phyloP scores from a whole-genome alignment of 2,797 vertebrate species.

The Danio aesculapii region DNA sequence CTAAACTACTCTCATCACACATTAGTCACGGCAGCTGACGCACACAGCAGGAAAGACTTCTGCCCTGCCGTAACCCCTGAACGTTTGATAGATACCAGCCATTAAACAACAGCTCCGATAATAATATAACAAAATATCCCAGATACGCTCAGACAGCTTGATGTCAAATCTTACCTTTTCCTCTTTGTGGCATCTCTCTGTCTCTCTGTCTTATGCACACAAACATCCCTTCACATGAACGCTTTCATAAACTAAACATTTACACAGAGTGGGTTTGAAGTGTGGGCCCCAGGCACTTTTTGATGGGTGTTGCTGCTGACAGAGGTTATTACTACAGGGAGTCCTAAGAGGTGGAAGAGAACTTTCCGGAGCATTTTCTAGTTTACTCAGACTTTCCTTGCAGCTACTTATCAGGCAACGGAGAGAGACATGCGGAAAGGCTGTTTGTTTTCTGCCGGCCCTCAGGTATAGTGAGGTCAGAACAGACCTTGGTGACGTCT shows the following conservation, averaged over 20 bases:
- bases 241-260: constrained; percentile 49
- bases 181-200: background rate
- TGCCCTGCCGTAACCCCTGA: background rate
- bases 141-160: constrained; percentile 4
- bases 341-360: constrained; percentile 44
- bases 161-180: constrained; percentile 30
- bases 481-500: constrained; percentile 34
- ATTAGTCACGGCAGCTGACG: constrained; percentile 63
- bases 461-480: constrained; percentile 63
- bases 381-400: constrained; percentile 38
- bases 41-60: constrained; percentile 46
- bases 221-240: constrained; percentile 54
- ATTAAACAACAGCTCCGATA: constrained; percentile 8
- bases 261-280: constrained; percentile 56
- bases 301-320: constrained; percentile 59
- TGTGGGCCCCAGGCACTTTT: constrained; percentile 44
- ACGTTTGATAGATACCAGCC: constrained; percentile 17
- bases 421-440: constrained; percentile 54
- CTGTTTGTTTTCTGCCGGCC: constrained; percentile 62
- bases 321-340: constrained; percentile 54
- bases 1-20: constrained; percentile 42
- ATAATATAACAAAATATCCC: constrained; percentile 1
- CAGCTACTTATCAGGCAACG: constrained; percentile 26
- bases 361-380: constrained; percentile 47
- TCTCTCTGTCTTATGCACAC: constrained; percentile 11